Conservation (phyloP, 2,888 invertebrate genomes). For the Lasius platythorax region DNA sequence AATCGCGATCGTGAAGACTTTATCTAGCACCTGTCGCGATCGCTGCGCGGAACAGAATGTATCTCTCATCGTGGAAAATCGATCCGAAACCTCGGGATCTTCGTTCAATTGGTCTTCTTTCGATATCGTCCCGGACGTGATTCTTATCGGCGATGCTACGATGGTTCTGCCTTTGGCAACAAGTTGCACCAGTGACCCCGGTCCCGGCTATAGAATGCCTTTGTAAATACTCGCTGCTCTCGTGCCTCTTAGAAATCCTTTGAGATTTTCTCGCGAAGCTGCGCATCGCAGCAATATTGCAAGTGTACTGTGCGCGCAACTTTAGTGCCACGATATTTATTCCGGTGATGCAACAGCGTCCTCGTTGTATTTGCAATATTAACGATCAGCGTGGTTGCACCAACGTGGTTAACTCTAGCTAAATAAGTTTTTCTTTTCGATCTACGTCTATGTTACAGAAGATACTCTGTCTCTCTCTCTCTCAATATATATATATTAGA, state of each 20-base stretch:
- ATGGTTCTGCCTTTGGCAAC: slow-evolving; percentile 50
- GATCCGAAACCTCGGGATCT: slow-evolving; percentile 37
- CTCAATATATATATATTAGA: too few relatives aligned
- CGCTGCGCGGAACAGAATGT: neutral
- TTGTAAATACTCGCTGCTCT: slow-evolving; percentile 49
- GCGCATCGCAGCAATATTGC: slow-evolving; percentile 53
- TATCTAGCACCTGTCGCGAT: slow-evolving; percentile 16
- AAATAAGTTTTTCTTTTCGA: slow-evolving; percentile 40
- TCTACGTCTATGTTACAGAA: slow-evolving; percentile 17
- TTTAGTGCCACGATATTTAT: slow-evolving; percentile 51
- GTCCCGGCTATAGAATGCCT: slow-evolving; percentile 47
- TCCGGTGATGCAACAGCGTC: slow-evolving; percentile 45
- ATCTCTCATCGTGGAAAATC: slow-evolving; percentile 33
- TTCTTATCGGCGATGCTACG: slow-evolving; percentile 42
- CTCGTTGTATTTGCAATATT: slow-evolving; percentile 48
- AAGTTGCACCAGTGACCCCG: slow-evolving; percentile 49
- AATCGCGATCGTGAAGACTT: slow-evolving; percentile 7
- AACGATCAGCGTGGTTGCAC: slow-evolving; percentile 34
- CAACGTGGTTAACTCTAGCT: slow-evolving; percentile 35
- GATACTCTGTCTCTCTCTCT: neutral
- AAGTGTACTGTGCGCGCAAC: slow-evolving; percentile 44
- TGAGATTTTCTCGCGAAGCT: slow-evolving; percentile 49
- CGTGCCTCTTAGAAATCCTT: slow-evolving; percentile 51
- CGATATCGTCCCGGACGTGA: slow-evolving; percentile 35
- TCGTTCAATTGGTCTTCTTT: slow-evolving; percentile 32